Percentiles rank a stretch among this genome's conserved stretches.
Conservation (phyloP, 2,113 vertebrate species). For the Verasper variegatus region DNA sequence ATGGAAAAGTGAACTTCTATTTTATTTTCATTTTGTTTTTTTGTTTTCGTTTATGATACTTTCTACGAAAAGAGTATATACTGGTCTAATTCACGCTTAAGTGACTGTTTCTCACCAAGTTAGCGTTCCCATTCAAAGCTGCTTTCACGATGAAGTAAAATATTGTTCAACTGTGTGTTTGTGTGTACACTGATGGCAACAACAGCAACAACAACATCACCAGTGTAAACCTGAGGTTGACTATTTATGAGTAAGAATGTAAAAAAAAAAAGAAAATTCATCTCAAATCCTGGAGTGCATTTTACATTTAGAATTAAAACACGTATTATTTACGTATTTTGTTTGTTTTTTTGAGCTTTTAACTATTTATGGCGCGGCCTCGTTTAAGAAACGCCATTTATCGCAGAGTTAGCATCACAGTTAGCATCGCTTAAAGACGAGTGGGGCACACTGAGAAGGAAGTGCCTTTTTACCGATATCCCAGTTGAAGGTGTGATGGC, state of each 20-base stretch:
- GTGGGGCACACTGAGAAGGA: constrained; percentile 59
- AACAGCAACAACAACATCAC: constrained; percentile 52
- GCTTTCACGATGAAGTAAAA: constrained; percentile 63
- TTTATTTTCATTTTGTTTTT: constrained; percentile 52
- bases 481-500: constrained; percentile 57
- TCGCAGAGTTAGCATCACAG: constrained; percentile 45
- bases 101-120: constrained; percentile 76
- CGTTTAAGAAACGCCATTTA: constrained; percentile 33
- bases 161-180: constrained; percentile 60
- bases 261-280: constrained; percentile 53
- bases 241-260: constrained; percentile 74
- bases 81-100: constrained; percentile 69
- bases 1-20: constrained; percentile 43
- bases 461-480: constrained; percentile 65
- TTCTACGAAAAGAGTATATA: constrained; percentile 66
- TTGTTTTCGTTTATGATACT: constrained; percentile 57
- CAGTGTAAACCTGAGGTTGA: constrained; percentile 55
- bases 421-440: constrained; percentile 33
- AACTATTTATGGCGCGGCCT: constrained; percentile 35
- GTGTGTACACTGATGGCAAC: constrained; percentile 61
- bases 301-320: constrained; percentile 75
- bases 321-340: constrained; percentile 54
- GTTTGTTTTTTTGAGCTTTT: constrained; percentile 41
- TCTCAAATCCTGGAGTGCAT: constrained; percentile 73
- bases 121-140: constrained; percentile 68